phyloP scores from a whole-genome alignment of 2,888 invertebrate species.

The Charanyca ferruginea region DNA sequence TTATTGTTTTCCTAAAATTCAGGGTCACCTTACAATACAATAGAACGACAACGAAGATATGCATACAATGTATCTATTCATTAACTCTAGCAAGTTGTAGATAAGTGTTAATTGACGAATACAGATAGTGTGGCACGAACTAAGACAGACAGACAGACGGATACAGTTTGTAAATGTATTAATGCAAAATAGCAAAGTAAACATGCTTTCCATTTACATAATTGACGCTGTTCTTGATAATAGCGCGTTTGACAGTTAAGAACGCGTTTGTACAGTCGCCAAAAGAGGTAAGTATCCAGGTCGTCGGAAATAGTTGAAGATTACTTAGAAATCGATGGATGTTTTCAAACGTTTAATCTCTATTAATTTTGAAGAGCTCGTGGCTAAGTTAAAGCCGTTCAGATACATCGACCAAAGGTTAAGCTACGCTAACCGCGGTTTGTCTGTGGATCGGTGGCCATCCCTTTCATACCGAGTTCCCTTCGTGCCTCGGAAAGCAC shows the following conservation, averaged over 20 bases:
- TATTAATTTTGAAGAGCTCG: no score
- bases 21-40: neutral
- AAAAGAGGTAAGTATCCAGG: no score
- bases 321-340: no score
- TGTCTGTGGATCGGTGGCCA: no score
- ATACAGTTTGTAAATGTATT: constrained; percentile 15
- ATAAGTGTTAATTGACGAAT: constrained; percentile 42
- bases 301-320: no score
- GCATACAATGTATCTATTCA: neutral
- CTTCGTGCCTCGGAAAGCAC: no score
- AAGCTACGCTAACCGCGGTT: no score
- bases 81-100: neutral
- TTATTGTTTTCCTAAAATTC: neutral
- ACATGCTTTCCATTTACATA: constrained; percentile 20
- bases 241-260: constrained; percentile 7
- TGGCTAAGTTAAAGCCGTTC: no score
- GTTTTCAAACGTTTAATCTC: no score
- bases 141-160: constrained; percentile 18
- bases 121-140: constrained; percentile 35
- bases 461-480: no score
- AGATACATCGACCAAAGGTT: no score
- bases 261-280: no score
- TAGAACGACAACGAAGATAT: neutral
- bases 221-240: constrained; percentile 42
- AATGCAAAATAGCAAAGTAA: constrained; percentile 13